Evolutionary conservation across 2,113 vertebrate genomes (phyloP), one percentile per base, ranked within the genome.

Genomic region (Ciconia boyciana): DNA sequence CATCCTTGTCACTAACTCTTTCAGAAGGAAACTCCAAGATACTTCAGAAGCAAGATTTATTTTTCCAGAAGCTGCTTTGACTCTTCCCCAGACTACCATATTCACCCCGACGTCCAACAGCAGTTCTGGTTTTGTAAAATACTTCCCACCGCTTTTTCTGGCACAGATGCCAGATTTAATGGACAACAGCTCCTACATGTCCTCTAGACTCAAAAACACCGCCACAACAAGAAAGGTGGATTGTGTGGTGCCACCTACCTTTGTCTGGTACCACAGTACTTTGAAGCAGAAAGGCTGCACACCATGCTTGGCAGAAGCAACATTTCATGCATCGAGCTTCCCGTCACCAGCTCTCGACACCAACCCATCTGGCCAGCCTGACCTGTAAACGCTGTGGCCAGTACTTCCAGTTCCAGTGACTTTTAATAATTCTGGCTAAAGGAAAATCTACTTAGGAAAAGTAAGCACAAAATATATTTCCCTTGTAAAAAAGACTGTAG

Each of bases 161-260:
- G 51, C 11, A 87, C 4, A 46, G n/a, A 77, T 16, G 20, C 2
- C 34, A 90, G 46, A 64, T 76, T 72, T 72, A 69, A 80, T 8
- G 6, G 41, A 28, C 0, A 2, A 64, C 20, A 64, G 31, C 13
- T 90, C 36, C 36, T 21, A 0, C 9, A 22, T 2, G 13, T 13
- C 49, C 44, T n/a, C 29, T 76, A 83, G 34, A 57, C 24, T 71
- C 43, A 81, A 55, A 86, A 71, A 16, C 10, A 82, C 7, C 18
- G 54, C 21, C 46, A 34, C 11, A 10, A 69, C 3, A 69, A 82
- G 77, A 64, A 51, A 44, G 44, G 26, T 8, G 3, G 29, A 55
- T 14, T 64, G 19, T 11, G 8, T 57, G 21, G n/a, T 57, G 26
- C 11, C 39, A 84, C 11, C 10, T 60, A 20, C 17, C 25, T 21